These are phyloP conservation scores for Synanthedon formicaeformis DNA, from an alignment of 2,888 invertebrate genomes.

Conservation along the genomic window DNA sequence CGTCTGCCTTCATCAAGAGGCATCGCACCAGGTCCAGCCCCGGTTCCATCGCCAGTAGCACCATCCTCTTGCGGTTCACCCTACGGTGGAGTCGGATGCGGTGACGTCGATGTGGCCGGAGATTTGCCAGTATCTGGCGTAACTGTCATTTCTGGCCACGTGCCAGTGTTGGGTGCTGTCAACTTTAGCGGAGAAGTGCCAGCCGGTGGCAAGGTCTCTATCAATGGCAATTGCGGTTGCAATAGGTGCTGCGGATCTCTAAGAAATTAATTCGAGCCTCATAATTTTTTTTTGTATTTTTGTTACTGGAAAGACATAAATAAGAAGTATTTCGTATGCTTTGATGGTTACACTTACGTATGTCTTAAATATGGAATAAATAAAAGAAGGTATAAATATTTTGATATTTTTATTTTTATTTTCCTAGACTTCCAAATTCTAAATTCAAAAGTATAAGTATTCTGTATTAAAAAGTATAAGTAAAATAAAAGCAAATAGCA, in stretches of 20 bases:
- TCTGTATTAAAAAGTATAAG: no score
- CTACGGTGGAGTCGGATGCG: constrained; percentile 3
- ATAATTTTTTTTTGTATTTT: no score
- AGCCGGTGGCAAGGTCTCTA: constrained; percentile 2
- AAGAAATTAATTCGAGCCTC: neutral
- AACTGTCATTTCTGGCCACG: constrained; percentile 8
- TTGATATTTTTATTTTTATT: no score
- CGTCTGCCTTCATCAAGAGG: neutral
- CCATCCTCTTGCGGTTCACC: neutral
- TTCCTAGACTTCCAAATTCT: no score
- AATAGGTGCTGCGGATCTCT: neutral
- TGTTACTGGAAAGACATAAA: no score
- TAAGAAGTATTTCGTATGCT: no score
- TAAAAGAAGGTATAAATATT: no score
- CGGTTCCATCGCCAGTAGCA: neutral
- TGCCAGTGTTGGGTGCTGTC: constrained; percentile 6
- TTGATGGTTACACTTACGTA: no score
- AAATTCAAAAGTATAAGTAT: no score
- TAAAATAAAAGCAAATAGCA: no score
- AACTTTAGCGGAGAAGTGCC: constrained; percentile 5
- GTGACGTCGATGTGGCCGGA: constrained; percentile 7
- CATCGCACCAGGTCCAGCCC: neutral
- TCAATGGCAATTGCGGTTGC: constrained; percentile 3
- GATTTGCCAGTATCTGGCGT: constrained; percentile 5
- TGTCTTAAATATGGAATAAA: no score